Base-by-base conservation (phyloP, 2,888 invertebrate species). In the Galerucella pusilla region DNA sequence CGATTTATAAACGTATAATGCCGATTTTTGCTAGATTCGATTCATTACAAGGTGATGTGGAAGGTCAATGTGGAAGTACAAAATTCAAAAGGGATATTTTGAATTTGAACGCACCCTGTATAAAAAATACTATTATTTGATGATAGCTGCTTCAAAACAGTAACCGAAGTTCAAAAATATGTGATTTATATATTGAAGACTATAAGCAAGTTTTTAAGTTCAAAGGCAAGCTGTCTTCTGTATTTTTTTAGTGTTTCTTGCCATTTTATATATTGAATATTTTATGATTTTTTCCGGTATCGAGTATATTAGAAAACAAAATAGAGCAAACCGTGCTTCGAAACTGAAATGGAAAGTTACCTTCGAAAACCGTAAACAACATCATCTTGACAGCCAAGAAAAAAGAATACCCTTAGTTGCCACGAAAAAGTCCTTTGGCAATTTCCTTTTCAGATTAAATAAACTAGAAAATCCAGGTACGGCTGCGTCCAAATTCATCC, bases 371-470 rank as follows among this genome's bases (percentile, higher is more conserved):
- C 65, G 71, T 71, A 71, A 71, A 71, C 71, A 71, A 71, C 71
- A 65, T 57, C 65, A 20, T 59, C 45, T 45, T 71, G 71, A 71
- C 71, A 71, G 65, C 16, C 65, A 71, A 71, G 35, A 65, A 71
- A 59, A 71, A 71, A 45, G 65, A 45, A 71, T 65, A 65, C 59
- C 42, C 65, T 71, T 65, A 71, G 71, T 64, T 35, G 20, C 65
- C 49, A 71, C 65, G 57, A 59, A 20, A 20, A 20, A 20, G 59
- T 46, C 60, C 60, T 67, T 67, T 71, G 35, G 71, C 73, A 73
- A 73, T 76, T 74, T 74, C 73, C 64, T 68, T 64, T 68, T 54
- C 25, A 68, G 73, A 76, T 76, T 71, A 64, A 76, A 76, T 76
- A 74, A 74, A 71, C 71, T 73, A 63, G 42, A 74, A 72, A 65